phyloP scores from a whole-genome alignment of 2,888 invertebrate species.

The Candidula unifasciata region DNA sequence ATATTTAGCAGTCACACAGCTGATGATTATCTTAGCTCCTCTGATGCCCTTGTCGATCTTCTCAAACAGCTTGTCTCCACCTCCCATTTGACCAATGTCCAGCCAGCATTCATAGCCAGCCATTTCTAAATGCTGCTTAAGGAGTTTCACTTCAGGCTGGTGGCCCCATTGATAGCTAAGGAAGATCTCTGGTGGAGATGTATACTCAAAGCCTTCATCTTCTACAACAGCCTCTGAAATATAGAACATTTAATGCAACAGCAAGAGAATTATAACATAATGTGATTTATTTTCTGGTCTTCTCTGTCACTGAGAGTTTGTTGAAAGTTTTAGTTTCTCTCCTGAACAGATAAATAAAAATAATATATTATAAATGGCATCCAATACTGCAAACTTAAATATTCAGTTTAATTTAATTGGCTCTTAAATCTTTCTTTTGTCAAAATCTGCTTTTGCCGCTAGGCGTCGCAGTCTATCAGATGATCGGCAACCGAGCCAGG shows the following conservation, averaged over 20 bases:
- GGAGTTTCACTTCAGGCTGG: conserved; percentile 73
- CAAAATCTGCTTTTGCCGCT: no score
- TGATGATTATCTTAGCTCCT: conserved; percentile 71
- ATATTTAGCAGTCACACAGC: conserved; percentile 73
- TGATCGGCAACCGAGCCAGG: no score
- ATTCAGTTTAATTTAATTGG: no score
- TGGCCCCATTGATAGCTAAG: conserved; percentile 76
- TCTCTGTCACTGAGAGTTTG: no score
- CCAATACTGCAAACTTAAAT: no score
- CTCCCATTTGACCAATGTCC: conserved; percentile 77
- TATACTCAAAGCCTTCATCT: conserved; percentile 61
- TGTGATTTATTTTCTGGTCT: no score
- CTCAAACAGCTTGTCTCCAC: conserved; percentile 75
- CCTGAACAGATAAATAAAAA: no score
- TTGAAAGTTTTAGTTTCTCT: no score
- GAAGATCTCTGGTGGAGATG: conserved; percentile 62
- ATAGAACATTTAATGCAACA: conserved; percentile 53
- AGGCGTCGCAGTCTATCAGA: no score
- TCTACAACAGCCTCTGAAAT: conserved; percentile 62
- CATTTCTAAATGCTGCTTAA: conserved; percentile 72
- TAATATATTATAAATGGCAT: no score
- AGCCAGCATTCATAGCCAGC: conserved; percentile 76
- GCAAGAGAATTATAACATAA: conserved; percentile 55
- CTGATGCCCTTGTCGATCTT: conserved; percentile 75
- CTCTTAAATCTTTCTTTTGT: no score